These are phyloP conservation scores for Mustelus asterias DNA, from an alignment of 2,113 vertebrate genomes.

Conservation along the genomic window DNA sequence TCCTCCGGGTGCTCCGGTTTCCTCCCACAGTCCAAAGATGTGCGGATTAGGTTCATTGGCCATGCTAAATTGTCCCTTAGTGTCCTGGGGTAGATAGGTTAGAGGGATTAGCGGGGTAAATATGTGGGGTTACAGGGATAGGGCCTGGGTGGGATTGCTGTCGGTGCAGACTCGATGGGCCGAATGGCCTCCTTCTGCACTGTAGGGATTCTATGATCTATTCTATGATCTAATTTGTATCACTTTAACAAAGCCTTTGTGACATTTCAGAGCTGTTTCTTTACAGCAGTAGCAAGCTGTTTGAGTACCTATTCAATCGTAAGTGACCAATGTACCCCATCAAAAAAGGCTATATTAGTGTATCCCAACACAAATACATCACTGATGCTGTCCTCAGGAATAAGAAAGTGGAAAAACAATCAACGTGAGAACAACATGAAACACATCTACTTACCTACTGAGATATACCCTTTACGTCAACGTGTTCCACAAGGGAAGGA, in stretches of 20 bases:
- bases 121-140: no score
- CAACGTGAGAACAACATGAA: conserved; percentile 57
- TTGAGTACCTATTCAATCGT: conserved; percentile 16
- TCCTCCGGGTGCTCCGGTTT: no score
- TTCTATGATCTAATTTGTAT: not conserved
- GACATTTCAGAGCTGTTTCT: not conserved
- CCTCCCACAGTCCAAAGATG: no score
- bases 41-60: no score
- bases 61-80: no score
- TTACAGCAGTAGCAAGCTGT: not conserved
- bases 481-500: conserved; percentile 43
- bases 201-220: not conserved
- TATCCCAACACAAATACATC: conserved; percentile 61
- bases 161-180: no score
- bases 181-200: no score
- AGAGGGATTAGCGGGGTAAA: no score
- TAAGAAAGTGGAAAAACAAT: conserved; percentile 52
- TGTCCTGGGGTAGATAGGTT: no score
- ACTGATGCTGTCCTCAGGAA: conserved; percentile 55
- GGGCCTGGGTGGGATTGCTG: no score
- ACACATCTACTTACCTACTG: conserved; percentile 52
- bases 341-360: conserved; percentile 65
- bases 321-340: conserved; percentile 44
- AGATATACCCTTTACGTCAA: conserved; percentile 55
- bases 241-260: not conserved